Conservation (phyloP, 2,797 vertebrate genomes). For the Aratinga solstitialis region DNA sequence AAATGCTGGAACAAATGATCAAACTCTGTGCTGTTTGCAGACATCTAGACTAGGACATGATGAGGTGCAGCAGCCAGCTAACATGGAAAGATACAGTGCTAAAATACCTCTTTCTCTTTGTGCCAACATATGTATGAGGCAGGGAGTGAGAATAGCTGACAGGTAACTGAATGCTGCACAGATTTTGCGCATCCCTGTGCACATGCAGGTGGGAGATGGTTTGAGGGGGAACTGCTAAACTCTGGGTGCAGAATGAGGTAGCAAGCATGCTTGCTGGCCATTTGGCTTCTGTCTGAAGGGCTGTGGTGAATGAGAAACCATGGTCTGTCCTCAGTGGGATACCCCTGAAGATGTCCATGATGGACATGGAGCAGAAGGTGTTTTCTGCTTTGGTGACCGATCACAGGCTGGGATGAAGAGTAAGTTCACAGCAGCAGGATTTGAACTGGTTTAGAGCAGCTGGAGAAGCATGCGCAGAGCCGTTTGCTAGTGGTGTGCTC, state of each 20-base stretch:
- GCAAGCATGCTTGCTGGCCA: accelerated
- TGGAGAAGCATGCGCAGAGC: background rate
- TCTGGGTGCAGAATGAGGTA: background rate
- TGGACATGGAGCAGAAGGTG: background rate
- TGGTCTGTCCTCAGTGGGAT: background rate
- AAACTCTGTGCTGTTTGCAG: background rate
- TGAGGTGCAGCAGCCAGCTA: background rate
- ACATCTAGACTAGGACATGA: background rate
- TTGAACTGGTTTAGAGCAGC: background rate
- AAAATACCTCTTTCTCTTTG: background rate
- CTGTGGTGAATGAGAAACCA: background rate
- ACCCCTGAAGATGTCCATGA: background rate
- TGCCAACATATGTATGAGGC: accelerated
- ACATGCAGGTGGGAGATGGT: accelerated
- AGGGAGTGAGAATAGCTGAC: background rate
- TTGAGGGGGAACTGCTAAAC: background rate
- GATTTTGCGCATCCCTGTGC: background rate
- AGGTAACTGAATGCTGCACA: background rate
- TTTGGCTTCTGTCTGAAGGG: background rate
- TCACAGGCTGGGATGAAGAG: background rate
- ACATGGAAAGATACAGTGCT: background rate
- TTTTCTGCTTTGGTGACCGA: background rate
- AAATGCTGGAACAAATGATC: background rate
- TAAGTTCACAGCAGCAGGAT: background rate
- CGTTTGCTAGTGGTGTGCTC: background rate